phyloP scores from a whole-genome alignment of 1,140 invertebrate genomes.

The Magallana ariakensis region DNA sequence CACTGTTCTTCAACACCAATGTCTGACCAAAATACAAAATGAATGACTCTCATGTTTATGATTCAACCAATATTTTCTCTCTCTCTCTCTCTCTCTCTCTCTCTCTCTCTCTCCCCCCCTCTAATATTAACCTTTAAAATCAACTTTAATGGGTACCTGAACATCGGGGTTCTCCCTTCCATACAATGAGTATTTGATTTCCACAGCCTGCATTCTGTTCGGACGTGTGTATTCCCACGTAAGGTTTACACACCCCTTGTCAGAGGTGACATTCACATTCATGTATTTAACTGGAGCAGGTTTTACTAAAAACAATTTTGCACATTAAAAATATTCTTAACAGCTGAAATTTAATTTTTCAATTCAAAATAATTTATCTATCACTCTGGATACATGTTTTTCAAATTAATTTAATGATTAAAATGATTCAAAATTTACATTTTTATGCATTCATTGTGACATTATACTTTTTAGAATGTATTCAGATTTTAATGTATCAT shows the following conservation, averaged over 20 bases:
- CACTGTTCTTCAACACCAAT: slow-evolving; percentile 7
- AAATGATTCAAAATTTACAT: background rate
- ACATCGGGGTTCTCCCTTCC: background rate
- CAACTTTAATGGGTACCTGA: background rate
- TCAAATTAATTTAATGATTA: too few relatives aligned
- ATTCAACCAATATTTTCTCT: too few relatives aligned
- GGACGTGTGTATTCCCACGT: background rate
- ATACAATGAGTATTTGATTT: background rate
- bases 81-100: too few relatives aligned
- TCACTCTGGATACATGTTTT: too few relatives aligned
- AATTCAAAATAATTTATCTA: background rate
- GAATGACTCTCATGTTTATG: too few relatives aligned
- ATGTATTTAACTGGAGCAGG: background rate
- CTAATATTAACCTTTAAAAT: too few relatives aligned
- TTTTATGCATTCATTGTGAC: too few relatives aligned
- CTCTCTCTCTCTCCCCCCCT: too few relatives aligned
- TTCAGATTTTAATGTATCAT: too few relatives aligned
- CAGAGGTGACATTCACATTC: background rate
- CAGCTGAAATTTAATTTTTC: too few relatives aligned
- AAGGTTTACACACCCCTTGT: background rate
- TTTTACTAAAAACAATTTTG: background rate
- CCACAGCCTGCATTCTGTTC: background rate
- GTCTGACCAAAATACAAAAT: background rate
- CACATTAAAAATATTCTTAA: too few relatives aligned
- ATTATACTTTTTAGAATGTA: too few relatives aligned